Conservation (phyloP, 2,888 invertebrate species). For the Deilephila elpenor region DNA sequence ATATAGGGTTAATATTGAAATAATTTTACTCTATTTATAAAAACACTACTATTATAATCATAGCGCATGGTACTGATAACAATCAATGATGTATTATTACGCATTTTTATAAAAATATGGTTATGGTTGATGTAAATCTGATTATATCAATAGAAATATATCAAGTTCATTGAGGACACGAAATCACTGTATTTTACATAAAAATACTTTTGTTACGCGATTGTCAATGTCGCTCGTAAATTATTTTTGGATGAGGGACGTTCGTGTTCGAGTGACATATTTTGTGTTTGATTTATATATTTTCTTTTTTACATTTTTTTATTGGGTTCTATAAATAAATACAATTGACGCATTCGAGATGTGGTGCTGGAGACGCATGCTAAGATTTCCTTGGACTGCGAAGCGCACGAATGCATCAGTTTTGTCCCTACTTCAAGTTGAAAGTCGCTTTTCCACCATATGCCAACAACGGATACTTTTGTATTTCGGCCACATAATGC, state of each 20-base stretch:
- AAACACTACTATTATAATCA: not conserved
- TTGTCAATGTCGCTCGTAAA: slow-evolving; percentile 25
- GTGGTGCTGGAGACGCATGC: too few species aligned
- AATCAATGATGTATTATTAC: not conserved
- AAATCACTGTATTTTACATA: not conserved
- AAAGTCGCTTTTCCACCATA: too few species aligned
- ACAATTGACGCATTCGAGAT: too few species aligned
- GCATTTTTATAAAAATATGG: not conserved
- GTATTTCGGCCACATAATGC: too few species aligned
- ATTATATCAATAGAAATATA: not conserved
- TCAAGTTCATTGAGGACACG: not conserved
- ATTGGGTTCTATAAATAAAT: too few species aligned
- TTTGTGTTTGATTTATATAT: not conserved
- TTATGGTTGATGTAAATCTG: not conserved
- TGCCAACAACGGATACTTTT: too few species aligned
- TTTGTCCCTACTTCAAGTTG: too few species aligned
- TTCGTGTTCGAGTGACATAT: not conserved
- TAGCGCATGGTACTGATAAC: slow-evolving; percentile 17
- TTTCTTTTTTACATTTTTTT: not conserved
- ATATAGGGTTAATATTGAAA: too few species aligned
- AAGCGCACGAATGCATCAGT: too few species aligned
- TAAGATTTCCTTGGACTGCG: too few species aligned
- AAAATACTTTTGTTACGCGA: slow-evolving; percentile 15
- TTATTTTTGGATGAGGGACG: slow-evolving; percentile 22
- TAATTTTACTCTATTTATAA: not conserved